phyloP scores from a whole-genome alignment of 2,113 vertebrate genomes.

The Callospermophilus lateralis region DNA sequence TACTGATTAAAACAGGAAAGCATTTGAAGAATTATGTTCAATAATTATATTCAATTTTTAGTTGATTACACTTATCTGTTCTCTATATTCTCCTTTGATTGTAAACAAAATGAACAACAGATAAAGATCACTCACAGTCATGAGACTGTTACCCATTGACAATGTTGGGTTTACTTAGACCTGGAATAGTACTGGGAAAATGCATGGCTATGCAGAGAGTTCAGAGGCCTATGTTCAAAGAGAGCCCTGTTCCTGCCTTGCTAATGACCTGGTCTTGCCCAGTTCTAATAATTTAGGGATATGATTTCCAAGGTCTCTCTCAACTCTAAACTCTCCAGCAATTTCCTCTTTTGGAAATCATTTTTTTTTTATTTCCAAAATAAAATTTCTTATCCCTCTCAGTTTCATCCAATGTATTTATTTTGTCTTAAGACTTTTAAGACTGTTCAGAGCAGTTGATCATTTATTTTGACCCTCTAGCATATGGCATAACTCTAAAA shows the following conservation, averaged over 20 bases:
- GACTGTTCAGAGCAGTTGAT: not conserved
- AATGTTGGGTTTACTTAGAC: not conserved
- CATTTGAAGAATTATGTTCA: not conserved
- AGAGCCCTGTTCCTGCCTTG: not conserved
- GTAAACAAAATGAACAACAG: not conserved
- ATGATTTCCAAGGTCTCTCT: not conserved
- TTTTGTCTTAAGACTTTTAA: not conserved
- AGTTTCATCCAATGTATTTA: not conserved
- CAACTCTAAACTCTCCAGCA: not conserved
- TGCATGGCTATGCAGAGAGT: not conserved
- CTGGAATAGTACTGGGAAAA: not conserved
- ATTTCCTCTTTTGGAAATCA: constrained; percentile 4
- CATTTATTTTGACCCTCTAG: not conserved
- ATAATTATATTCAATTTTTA: constrained; percentile 8
- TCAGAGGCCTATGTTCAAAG: not conserved
- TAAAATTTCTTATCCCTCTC: not conserved
- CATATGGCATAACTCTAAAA: not conserved
- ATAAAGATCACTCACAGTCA: not conserved
- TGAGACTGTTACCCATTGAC: not conserved
- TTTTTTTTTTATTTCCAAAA: not conserved
- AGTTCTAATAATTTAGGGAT: not conserved
- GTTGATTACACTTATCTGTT: not conserved
- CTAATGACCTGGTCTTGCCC: not conserved
- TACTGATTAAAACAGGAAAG: not conserved
- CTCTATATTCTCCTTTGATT: not conserved